Percentiles rank a stretch among this genome's conserved stretches.
Conservation (phyloP, 2,797 vertebrate species). For the Carduelis carduelis region DNA sequence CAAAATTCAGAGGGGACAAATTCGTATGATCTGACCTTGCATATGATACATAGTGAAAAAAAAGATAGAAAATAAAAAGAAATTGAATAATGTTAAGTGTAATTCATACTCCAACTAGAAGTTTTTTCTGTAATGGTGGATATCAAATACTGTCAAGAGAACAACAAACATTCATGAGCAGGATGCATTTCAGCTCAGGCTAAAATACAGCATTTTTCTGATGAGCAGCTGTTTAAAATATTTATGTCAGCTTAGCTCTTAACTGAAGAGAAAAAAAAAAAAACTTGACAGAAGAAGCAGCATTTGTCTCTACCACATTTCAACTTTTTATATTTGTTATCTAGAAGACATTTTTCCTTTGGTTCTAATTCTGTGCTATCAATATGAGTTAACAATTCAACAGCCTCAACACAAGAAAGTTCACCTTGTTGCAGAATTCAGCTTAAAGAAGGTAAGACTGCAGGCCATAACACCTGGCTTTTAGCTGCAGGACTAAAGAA, state of each 20-base stretch:
- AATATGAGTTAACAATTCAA: background rate
- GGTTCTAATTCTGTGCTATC: background rate
- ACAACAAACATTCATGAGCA: background rate
- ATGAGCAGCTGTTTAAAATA: conserved; percentile 13
- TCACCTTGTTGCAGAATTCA: background rate
- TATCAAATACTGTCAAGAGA: background rate
- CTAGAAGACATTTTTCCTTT: background rate
- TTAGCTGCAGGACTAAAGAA: background rate
- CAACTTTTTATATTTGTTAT: background rate
- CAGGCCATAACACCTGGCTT: background rate
- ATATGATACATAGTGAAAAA: background rate
- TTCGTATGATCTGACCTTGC: background rate
- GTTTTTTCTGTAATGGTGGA: background rate
- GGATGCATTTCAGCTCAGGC: background rate
- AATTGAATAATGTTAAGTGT: background rate
- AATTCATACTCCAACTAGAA: background rate
- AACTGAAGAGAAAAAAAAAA: background rate
- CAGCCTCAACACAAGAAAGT: background rate
- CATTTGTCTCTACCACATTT: background rate
- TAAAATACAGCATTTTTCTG: conserved; percentile 2
- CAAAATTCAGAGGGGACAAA: background rate
- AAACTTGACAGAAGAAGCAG: background rate
- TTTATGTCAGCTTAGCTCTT: background rate
- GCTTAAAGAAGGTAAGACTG: background rate
- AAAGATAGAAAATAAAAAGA: background rate